Evolutionary conservation across 2,797 vertebrate genomes (phyloP), one percentile per base, ranked within the genome.

Genomic region (Microtus californicus): DNA sequence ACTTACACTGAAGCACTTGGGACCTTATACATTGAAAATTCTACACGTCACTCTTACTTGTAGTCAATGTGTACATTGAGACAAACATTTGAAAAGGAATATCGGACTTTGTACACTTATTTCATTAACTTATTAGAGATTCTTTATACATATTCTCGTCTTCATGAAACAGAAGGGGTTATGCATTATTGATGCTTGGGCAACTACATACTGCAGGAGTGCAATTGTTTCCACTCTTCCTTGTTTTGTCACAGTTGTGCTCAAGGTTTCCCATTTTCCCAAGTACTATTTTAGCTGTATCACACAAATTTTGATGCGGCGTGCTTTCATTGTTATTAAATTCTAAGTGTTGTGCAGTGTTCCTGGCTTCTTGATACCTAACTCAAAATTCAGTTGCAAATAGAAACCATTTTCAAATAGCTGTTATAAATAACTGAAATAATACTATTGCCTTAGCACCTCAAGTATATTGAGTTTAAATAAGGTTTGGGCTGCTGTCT

Each of bases 291-390:
- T 94, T 48, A 90, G 74, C 81, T 78, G 9, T 48, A 74, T 89
- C 90, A 93, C 87, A 95, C 56, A 96, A 63, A 93, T 96, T 96
- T 87, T 80, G 59, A 96, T 76, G 74, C 67, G n/a, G 25, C 86
- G n/a, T 95, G 77, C 31, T 95, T 94, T 93, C 76, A 61, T 48
- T 92, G 85, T 94, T 94, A 92, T 93, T 96, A 97, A 90, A 96
- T 91, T 96, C 63, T 93, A 93, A 91, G 69, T 94, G 93, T 77
- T 94, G 63, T 43, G 77, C 23, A 59, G 78, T 61, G 74, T 73
- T 96, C 81, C 93, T 92, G 48, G 82, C 85, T 95, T 93, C 81
- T 88, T 89, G 80, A 91, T 95, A 86, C 77, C 69, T 83, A 90
- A 94, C 65, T 87, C 63, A 77, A 96, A 97, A 96, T 88, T 78